Evolutionary conservation across 2,113 vertebrate genomes (phyloP).

Genomic region (Lycaon pictus): DNA sequence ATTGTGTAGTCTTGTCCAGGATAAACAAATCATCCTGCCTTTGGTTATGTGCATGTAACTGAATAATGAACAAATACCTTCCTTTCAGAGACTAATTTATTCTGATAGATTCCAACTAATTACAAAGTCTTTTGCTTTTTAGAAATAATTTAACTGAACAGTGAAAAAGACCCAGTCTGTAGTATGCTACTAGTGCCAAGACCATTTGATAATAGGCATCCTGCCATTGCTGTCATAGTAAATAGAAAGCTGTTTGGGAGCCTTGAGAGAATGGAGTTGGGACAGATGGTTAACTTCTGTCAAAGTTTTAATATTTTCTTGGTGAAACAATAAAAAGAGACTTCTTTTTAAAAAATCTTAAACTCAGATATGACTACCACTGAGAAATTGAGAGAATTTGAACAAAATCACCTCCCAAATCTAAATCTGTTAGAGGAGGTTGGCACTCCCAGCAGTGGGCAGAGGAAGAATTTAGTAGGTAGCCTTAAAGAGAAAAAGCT

Average conservation of each 20-base stretch:
- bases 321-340: constrained; percentile 6
- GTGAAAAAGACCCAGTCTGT: background rate
- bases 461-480: constrained; percentile 84
- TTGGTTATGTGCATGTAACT: background rate
- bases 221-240: background rate
- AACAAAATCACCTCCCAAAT: constrained; percentile 92
- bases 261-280: background rate
- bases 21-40: background rate
- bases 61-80: background rate
- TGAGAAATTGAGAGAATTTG: constrained; percentile 95
- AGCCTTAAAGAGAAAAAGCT: background rate
- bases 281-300: background rate
- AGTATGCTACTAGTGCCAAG: background rate
- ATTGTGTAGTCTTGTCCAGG: background rate
- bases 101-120: background rate
- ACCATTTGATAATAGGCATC: background rate
- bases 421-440: constrained; percentile 89
- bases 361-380: background rate
- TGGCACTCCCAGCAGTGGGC: constrained; percentile 89
- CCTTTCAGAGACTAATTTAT: background rate
- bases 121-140: background rate
- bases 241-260: background rate
- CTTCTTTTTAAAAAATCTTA: background rate
- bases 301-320: background rate
- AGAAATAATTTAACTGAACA: background rate